Evolutionary conservation across 2,797 vertebrate genomes (phyloP).

Genomic region (Orestias chungarensis): DNA sequence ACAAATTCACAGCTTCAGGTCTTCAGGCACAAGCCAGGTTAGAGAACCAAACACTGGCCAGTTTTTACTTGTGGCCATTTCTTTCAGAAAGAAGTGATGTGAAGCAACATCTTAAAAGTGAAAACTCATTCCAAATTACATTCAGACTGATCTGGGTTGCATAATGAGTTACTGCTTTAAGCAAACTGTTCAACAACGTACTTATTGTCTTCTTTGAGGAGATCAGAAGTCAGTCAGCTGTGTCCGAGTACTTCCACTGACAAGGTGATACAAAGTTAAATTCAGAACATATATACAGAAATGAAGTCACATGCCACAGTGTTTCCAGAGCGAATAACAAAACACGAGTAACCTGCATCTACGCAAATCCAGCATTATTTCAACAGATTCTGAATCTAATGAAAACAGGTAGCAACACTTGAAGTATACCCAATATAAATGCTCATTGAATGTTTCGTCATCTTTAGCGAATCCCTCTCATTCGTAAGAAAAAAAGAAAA

Average conservation of each 20-base stretch:
- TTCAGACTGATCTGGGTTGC: slow-evolving; percentile 77
- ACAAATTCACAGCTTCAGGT: slow-evolving; percentile 87
- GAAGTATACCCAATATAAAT: slow-evolving; percentile 48
- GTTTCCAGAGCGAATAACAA: slow-evolving; percentile 37
- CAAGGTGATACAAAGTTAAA: slow-evolving; percentile 30
- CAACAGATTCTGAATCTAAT: slow-evolving; percentile 34
- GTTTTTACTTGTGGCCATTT: slow-evolving; percentile 70
- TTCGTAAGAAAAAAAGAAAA: slow-evolving; percentile 25
- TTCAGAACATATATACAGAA: slow-evolving; percentile 41
- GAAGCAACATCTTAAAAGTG: slow-evolving; percentile 59
- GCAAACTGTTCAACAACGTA: slow-evolving; percentile 33
- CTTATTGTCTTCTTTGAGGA: slow-evolving; percentile 17
- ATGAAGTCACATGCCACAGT: slow-evolving; percentile 32
- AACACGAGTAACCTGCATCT: slow-evolving; percentile 35
- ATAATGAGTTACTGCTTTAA: slow-evolving; percentile 59
- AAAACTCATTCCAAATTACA: slow-evolving; percentile 81
- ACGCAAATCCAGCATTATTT: slow-evolving; percentile 57
- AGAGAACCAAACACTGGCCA: slow-evolving; percentile 71
- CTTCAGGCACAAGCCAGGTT: slow-evolving; percentile 85
- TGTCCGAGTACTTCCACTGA: slow-evolving; percentile 34
- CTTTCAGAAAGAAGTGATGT: slow-evolving; percentile 57
- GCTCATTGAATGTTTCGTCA: slow-evolving; percentile 48
- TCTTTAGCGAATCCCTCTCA: slow-evolving; percentile 40
- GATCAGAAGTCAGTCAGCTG: slow-evolving; percentile 37
- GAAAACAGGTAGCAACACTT: slow-evolving; percentile 38